A percentile compares a stretch with the other conserved stretches of the same genome.
Conservation (phyloP, 2,888 invertebrate species). For the Cecidostiba fungosa region DNA sequence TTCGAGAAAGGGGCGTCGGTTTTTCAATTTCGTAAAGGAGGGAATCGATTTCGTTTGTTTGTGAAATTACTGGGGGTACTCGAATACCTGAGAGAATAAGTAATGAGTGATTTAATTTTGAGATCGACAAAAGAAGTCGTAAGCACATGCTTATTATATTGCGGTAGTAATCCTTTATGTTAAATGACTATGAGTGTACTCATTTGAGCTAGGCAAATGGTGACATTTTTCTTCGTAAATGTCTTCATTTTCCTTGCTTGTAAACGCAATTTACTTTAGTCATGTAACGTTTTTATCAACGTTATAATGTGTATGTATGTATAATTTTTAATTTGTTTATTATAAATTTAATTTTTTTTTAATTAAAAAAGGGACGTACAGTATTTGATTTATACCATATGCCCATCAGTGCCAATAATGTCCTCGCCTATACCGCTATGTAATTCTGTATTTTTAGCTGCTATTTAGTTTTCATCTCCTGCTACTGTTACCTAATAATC, state of each 20-base stretch:
- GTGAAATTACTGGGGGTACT: not conserved
- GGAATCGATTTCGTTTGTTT: not conserved
- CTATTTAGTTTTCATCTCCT: not conserved
- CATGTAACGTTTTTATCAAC: not conserved
- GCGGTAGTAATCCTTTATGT: not conserved
- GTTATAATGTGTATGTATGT: not conserved
- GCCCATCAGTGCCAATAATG: not conserved
- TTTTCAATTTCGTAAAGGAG: not conserved
- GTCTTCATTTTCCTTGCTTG: slow-evolving; percentile 12
- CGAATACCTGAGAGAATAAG: not conserved
- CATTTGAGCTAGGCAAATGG: not conserved
- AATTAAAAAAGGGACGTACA: too few species aligned
- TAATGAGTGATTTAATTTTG: not conserved
- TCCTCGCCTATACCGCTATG: not conserved
- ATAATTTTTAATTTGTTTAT: too few species aligned
- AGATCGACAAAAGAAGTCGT: not conserved
- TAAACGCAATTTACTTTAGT: not conserved
- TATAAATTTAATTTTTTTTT: too few species aligned
- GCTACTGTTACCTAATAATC: not conserved
- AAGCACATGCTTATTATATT: not conserved
- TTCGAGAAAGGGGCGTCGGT: not conserved
- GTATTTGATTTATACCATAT: not conserved
- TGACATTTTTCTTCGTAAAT: slow-evolving; percentile 20
- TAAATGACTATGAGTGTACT: not conserved
- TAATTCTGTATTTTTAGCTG: not conserved